Conservation (phyloP, 2,113 vertebrate genomes). For the Ammospiza nelsoni region DNA sequence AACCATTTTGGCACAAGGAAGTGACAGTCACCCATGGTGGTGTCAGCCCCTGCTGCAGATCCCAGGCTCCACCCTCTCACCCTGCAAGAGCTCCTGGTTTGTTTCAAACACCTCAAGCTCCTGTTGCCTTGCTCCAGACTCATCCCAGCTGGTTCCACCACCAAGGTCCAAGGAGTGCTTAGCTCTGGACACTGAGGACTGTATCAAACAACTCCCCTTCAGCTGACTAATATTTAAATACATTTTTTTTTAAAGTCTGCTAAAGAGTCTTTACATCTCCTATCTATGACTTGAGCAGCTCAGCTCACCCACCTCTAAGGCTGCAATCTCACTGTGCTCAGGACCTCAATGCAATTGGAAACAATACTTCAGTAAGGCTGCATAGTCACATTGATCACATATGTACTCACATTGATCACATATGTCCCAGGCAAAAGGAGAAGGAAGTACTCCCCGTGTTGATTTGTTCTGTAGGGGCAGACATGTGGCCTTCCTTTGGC, state of each 20-base stretch:
- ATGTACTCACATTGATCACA: slow-evolving; percentile 86
- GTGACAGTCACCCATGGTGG: accelerated
- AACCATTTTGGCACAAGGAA: background rate
- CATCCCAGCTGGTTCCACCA: background rate
- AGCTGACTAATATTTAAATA: background rate
- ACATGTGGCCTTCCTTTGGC: slow-evolving; percentile 82
- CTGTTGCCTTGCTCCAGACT: accelerated
- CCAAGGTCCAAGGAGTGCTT: background rate
- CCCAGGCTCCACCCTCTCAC: background rate
- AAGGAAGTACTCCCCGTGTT: slow-evolving; percentile 90
- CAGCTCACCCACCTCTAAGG: background rate
- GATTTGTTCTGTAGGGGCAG: slow-evolving; percentile 86
- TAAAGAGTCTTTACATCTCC: background rate
- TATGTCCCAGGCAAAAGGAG: slow-evolving; percentile 90
- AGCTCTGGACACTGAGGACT: background rate
- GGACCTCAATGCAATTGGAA: background rate
- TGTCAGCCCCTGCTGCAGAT: accelerated
- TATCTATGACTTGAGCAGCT: background rate
- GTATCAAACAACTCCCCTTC: background rate
- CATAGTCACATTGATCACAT: slow-evolving; percentile 87
- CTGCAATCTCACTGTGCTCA: background rate
- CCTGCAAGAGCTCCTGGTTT: background rate
- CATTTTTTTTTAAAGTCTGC: background rate
- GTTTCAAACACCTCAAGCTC: background rate
- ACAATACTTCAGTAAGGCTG: background rate